These are phyloP conservation scores for Arvicanthis niloticus DNA, from an alignment of 2,113 vertebrate genomes.

Conservation along the genomic window DNA sequence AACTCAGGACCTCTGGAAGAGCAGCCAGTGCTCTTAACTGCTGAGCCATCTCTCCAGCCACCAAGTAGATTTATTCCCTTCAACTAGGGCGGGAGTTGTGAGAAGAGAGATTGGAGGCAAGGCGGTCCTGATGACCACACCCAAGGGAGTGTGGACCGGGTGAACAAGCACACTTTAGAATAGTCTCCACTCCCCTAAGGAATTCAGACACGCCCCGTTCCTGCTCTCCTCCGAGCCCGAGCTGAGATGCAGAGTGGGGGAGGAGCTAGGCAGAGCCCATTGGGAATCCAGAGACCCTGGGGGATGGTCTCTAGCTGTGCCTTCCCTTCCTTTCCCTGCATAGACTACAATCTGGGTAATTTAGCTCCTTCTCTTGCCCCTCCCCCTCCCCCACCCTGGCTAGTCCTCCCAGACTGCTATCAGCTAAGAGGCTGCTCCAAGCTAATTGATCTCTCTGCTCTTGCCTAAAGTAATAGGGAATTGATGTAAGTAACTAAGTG, in stretches of 20 bases:
- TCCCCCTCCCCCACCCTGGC: not conserved
- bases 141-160: too few relatives aligned
- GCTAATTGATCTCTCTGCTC: conserved; percentile 76
- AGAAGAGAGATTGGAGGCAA: not conserved
- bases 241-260: not conserved
- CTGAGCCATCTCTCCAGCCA: too few relatives aligned
- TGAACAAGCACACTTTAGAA: not conserved
- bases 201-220: not conserved
- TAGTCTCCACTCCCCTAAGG: not conserved
- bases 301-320: not conserved
- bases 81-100: not conserved
- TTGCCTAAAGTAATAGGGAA: conserved; percentile 81
- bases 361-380: not conserved
- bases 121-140: too few relatives aligned
- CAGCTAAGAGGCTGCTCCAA: conserved; percentile 71
- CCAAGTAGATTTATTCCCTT: not conserved
- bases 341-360: not conserved
- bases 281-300: not conserved
- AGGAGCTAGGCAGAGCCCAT: not conserved
- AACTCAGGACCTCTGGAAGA: too few relatives aligned
- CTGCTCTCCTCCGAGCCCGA: not conserved
- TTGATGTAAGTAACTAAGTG: conserved; percentile 76
- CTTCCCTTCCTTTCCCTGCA: not conserved
- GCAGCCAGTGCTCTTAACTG: too few relatives aligned
- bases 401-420: conserved; percentile 33